phyloP scores from a whole-genome alignment of 1,140 invertebrate genomes.

The Geopemphigus sp. region DNA sequence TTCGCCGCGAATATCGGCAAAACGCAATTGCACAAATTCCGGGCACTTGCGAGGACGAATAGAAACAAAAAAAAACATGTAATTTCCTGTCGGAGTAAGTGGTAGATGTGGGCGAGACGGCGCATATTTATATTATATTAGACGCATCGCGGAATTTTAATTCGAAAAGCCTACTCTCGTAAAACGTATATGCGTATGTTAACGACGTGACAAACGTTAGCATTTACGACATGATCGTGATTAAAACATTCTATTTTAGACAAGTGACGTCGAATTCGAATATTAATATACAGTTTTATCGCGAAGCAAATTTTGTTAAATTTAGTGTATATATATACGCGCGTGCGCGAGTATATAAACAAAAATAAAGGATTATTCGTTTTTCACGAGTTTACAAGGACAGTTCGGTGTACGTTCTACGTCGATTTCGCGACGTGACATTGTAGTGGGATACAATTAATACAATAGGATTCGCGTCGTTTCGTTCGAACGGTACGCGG shows the following conservation, averaged over 20 bases:
- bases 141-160: not conserved
- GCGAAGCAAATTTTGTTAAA: not conserved
- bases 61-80: not conserved
- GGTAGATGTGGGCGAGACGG: not conserved
- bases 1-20: not conserved
- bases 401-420: too few species aligned
- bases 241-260: not conserved
- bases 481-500: too few species aligned
- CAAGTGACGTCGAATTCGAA: conserved; percentile 21
- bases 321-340: not conserved
- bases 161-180: conserved; percentile 1
- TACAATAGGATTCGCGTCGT: too few species aligned
- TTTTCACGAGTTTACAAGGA: too few species aligned
- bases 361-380: too few species aligned
- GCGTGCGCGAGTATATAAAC: too few species aligned
- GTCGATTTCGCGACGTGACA: too few species aligned
- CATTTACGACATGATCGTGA: too few species aligned
- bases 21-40: not conserved
- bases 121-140: too few species aligned
- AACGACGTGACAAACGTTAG: too few species aligned
- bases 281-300: conserved; percentile 16
- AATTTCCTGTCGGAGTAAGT: conserved; percentile 16
- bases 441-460: too few species aligned
- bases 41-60: not conserved
- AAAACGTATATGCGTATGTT: too few species aligned